Conservation (phyloP, 2,888 invertebrate genomes). For the Nomada hirtipes region DNA sequence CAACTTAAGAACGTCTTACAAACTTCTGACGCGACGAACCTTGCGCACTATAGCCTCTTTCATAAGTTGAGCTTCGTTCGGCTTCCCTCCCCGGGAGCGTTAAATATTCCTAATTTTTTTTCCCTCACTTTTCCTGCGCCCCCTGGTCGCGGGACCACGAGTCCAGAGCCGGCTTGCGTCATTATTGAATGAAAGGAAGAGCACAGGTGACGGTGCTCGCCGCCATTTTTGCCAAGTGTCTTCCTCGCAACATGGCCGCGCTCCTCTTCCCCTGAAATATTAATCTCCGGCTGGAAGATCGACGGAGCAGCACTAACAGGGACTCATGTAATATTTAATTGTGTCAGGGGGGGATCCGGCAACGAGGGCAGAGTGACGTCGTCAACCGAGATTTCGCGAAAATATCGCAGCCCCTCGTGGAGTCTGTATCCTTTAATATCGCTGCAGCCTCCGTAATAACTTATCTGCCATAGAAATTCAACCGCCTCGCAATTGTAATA, state of each 20-base stretch:
- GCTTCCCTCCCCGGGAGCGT: constrained; percentile 13
- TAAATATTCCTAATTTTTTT: constrained; percentile 30
- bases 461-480: too few species aligned
- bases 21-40: constrained; percentile 19
- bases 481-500: too few species aligned
- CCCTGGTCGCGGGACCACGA: constrained; percentile 1
- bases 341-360: constrained; percentile 52
- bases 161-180: constrained; percentile 16
- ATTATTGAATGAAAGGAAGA: constrained; percentile 32
- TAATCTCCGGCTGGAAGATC: constrained; percentile 52
- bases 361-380: constrained; percentile 36
- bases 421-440: not conserved
- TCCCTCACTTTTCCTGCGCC: not conserved
- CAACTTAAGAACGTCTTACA: constrained; percentile 26
- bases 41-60: not conserved
- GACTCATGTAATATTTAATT: constrained; percentile 69
- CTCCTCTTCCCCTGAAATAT: constrained; percentile 58
- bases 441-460: too few species aligned
- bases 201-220: constrained; percentile 14
- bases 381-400: constrained; percentile 53
- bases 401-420: constrained; percentile 20
- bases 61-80: constrained; percentile 12
- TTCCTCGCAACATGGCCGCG: constrained; percentile 46
- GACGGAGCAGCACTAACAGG: constrained; percentile 54
- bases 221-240: constrained; percentile 55